Evolutionary conservation across 2,113 vertebrate species (phyloP), one percentile per base, ranked within the genome.

Genomic region (Ibidorhyncha struthersii): DNA sequence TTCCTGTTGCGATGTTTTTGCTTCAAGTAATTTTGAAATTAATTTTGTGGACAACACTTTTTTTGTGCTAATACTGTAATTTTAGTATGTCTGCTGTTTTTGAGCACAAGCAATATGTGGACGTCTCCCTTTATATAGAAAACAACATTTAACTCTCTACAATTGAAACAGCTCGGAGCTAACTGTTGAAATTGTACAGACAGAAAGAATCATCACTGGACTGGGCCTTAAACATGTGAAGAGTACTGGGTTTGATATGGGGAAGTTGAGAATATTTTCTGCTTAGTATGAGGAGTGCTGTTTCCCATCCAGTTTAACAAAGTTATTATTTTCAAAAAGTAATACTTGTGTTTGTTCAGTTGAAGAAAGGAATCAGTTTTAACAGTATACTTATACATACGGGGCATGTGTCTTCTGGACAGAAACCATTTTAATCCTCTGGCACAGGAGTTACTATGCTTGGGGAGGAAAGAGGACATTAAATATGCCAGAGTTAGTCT

Each of bases 1-100:
- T n/a, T 61, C 9, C 19, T 38, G 4, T 5, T 0, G 0, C 13
- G 69, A n/a, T 4, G 2, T 13, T 80, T 92, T 62, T 34, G 2
- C 47, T 83, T 76, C 14, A 40, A 55, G 43, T 15, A 0, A 53
- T 71, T 55, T 84, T 80, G 32, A 80, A 93, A 66, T 55, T 80
- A 8, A 47, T 3, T 56, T 86, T 86, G 14, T 47, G 15, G 43
- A 23, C 4, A 65, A 29, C 4, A 38, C 1, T 16, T 72, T 72
- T 62, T 82, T 52, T 80, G 21, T 66, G 29, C 8, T 70, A 61
- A 40, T 12, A 40, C 2, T 8, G 4, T 27, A n/a, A 47, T 56
- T 69, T 53, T 69, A 36, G 2, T 53, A 14, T 55, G 14, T 45
- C 38, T 74, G 18, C 10, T 5, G 4, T 2, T 59, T 82, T 34